Percentiles rank a stretch among this genome's conserved stretches.
Conservation (phyloP, 2,797 vertebrate genomes). For the Antennarius maculatus region DNA sequence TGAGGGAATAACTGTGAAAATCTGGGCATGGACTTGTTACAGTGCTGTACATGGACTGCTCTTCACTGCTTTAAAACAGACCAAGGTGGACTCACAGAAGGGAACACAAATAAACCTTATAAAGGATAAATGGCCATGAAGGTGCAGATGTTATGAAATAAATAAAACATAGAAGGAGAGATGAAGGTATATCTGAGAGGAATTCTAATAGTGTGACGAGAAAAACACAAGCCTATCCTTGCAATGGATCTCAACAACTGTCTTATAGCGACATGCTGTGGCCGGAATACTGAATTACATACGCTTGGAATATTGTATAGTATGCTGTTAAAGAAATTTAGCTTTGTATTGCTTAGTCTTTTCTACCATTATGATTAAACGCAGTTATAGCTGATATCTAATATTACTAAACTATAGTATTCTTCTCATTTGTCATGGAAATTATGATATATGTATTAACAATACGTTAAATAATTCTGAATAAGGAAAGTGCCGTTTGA, state of each 20-base stretch:
- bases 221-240: slow-evolving; percentile 74
- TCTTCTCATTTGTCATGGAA: slow-evolving; percentile 84
- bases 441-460: slow-evolving; percentile 83
- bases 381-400: slow-evolving; percentile 84
- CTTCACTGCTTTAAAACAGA: slow-evolving; percentile 60
- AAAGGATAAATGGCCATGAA: slow-evolving; percentile 78
- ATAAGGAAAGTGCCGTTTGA: slow-evolving; percentile 84
- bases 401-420: slow-evolving; percentile 84
- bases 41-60: slow-evolving; percentile 63
- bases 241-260: slow-evolving; percentile 78
- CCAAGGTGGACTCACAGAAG: slow-evolving; percentile 64
- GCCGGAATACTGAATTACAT: slow-evolving; percentile 85
- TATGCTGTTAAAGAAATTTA: slow-evolving; percentile 83
- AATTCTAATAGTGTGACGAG: slow-evolving; percentile 66
- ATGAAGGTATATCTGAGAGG: slow-evolving; percentile 63
- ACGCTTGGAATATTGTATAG: slow-evolving; percentile 85
- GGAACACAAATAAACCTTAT: slow-evolving; percentile 75
- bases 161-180: slow-evolving; percentile 63
- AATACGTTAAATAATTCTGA: slow-evolving; percentile 80
- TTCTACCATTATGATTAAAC: slow-evolving; percentile 85
- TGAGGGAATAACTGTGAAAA: slow-evolving; percentile 78
- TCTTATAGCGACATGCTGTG: slow-evolving; percentile 85
- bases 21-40: slow-evolving; percentile 68
- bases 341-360: slow-evolving; percentile 87
- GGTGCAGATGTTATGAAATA: slow-evolving; percentile 69